Evolutionary conservation across 2,888 invertebrate species (phyloP).

Genomic region (Eilema depressum): DNA sequence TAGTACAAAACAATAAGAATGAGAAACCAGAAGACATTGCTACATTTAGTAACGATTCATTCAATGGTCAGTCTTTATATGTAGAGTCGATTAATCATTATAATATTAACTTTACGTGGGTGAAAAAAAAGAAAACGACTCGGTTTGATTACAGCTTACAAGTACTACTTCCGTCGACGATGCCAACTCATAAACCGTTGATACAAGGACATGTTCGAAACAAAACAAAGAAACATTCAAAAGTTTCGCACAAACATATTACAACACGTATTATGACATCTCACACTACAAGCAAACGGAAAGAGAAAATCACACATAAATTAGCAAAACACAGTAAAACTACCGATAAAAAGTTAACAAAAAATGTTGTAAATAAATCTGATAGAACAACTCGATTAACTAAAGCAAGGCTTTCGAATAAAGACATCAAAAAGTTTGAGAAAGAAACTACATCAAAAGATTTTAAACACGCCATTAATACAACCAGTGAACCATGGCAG

Average conservation of each 20-base stretch:
- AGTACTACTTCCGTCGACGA: not conserved
- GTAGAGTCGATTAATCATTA: not conserved
- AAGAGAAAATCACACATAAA: not conserved
- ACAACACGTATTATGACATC: not conserved
- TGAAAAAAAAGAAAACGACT: not conserved
- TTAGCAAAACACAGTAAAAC: not conserved
- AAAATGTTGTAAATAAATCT: not conserved
- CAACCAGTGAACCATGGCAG: not conserved
- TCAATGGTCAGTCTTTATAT: not conserved
- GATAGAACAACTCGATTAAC: not conserved
- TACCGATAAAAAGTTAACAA: not conserved
- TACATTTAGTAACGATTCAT: not conserved
- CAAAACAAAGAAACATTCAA: not conserved
- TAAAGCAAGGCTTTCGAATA: not conserved
- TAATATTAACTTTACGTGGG: not conserved
- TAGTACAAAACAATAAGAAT: not conserved
- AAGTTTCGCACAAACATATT: too few species aligned
- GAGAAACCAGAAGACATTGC: not conserved
- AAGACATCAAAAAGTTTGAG: not conserved
- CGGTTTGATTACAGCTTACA: not conserved
- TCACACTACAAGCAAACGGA: not conserved
- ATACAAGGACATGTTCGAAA: not conserved
- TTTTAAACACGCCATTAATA: not conserved
- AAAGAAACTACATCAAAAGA: not conserved
- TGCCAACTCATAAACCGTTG: not conserved